A percentile compares a stretch with the other conserved stretches of the same genome.
phyloP scores from a whole-genome alignment of 2,888 invertebrate genomes.

The Tenthredo mesomela region DNA sequence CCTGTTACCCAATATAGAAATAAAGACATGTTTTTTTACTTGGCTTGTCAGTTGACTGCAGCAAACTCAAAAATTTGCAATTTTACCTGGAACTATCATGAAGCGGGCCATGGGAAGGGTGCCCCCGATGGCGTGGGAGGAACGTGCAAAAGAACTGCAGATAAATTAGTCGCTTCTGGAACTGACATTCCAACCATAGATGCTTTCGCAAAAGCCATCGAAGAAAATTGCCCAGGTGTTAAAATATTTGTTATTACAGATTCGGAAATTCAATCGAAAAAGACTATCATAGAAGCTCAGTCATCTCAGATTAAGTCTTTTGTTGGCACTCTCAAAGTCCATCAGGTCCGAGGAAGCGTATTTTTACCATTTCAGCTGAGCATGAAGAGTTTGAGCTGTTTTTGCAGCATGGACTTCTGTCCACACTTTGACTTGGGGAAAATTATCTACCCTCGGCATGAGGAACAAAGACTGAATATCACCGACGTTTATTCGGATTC shows the following conservation, averaged over 20 bases:
- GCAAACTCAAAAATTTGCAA: slow-evolving; percentile 61
- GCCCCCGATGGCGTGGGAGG: slow-evolving; percentile 71
- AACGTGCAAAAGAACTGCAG: slow-evolving; percentile 69
- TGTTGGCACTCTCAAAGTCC: slow-evolving; percentile 62
- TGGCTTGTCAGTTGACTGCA: slow-evolving; percentile 64
- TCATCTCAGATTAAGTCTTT: slow-evolving; percentile 59
- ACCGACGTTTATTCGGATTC: background rate
- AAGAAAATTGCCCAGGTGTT: slow-evolving; percentile 59
- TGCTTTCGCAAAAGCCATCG: slow-evolving; percentile 59
- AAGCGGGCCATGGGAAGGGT: slow-evolving; percentile 69
- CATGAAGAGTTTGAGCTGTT: slow-evolving; percentile 64
- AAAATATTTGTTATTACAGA: slow-evolving; percentile 58
- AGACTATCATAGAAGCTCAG: slow-evolving; percentile 58
- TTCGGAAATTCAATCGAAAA: slow-evolving; percentile 61
- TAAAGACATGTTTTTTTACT: slow-evolving; percentile 66
- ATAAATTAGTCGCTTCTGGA: slow-evolving; percentile 66
- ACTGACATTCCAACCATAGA: slow-evolving; percentile 65
- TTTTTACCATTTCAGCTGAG: slow-evolving; percentile 59
- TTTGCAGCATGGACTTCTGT: slow-evolving; percentile 55
- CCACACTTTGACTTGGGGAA: background rate
- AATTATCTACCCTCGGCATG: background rate
- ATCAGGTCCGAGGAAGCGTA: slow-evolving; percentile 59
- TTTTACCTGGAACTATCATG: slow-evolving; percentile 66
- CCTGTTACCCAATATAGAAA: slow-evolving; percentile 71
- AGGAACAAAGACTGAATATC: background rate